phyloP scores from a whole-genome alignment of 2,113 vertebrate genomes.

The Gorsachius goisagi region DNA sequence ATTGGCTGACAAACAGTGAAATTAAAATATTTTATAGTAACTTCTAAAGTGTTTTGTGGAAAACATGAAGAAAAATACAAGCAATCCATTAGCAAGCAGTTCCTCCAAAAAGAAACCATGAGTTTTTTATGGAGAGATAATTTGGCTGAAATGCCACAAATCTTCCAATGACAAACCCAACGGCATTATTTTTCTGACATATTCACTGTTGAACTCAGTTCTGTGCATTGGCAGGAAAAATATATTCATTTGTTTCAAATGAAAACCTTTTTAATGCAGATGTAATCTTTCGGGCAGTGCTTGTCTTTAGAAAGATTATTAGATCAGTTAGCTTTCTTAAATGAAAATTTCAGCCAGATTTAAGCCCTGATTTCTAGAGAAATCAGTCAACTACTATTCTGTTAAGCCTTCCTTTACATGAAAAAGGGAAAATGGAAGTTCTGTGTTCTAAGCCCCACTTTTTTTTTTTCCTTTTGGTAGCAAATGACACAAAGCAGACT shows the following conservation, averaged over 20 bases:
- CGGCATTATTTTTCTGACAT: not conserved
- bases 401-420: not conserved
- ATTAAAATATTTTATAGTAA: not conserved
- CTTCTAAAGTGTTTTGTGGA: not conserved
- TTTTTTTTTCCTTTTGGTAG: not conserved
- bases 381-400: not conserved
- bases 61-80: not conserved
- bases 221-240: not conserved
- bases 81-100: not conserved
- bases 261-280: not conserved
- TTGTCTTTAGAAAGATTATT: not conserved
- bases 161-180: not conserved
- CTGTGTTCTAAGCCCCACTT: not conserved
- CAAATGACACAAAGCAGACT: not conserved
- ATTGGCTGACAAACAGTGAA: not conserved
- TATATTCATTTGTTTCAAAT: not conserved
- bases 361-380: not conserved
- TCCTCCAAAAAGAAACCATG: not conserved
- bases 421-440: not conserved
- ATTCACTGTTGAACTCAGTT: not conserved
- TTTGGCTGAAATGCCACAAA: not conserved
- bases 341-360: not conserved
- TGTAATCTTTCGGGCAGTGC: not conserved
- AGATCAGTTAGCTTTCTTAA: not conserved
- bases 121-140: not conserved